Percentiles rank a stretch among this genome's conserved stretches.
Evolutionary conservation across 2,113 vertebrate species (phyloP).

Genomic region (Pseudorasbora parva): DNA sequence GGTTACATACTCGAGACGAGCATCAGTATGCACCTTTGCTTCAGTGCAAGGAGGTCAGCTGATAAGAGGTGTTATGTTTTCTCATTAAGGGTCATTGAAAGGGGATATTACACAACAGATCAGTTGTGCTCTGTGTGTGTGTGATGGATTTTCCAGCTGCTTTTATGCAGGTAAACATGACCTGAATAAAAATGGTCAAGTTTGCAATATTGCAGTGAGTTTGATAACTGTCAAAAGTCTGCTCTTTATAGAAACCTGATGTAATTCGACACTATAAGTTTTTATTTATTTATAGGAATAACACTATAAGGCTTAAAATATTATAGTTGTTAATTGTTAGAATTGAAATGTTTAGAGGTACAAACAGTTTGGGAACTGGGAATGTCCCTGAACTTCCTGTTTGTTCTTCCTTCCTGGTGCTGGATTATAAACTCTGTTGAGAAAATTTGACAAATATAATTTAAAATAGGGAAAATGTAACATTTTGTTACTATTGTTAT

Average conservation of each 20-base stretch:
- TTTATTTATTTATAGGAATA: no score
- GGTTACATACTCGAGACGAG: conserved; percentile 16
- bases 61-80: conserved; percentile 31
- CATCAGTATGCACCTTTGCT: conserved; percentile 24
- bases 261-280: no score
- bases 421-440: neutral
- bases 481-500: neutral
- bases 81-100: conserved; percentile 8
- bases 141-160: conserved; percentile 14
- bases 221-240: no score
- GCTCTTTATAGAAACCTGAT: no score
- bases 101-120: neutral
- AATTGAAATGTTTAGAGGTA: no score
- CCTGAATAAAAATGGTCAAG: neutral
- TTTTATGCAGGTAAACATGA: neutral
- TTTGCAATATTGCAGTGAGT: no score
- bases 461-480: neutral
- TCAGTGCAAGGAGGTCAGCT: neutral
- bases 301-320: no score
- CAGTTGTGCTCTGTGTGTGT: neutral
- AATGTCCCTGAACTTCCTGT: neutral
- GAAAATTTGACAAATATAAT: neutral
- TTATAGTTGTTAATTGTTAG: no score
- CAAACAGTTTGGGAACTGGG: no score
- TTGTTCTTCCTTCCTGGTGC: neutral